These are phyloP conservation scores for Phragmatobia fuliginosa DNA, from an alignment of 2,888 invertebrate genomes.

Conservation along the genomic window DNA sequence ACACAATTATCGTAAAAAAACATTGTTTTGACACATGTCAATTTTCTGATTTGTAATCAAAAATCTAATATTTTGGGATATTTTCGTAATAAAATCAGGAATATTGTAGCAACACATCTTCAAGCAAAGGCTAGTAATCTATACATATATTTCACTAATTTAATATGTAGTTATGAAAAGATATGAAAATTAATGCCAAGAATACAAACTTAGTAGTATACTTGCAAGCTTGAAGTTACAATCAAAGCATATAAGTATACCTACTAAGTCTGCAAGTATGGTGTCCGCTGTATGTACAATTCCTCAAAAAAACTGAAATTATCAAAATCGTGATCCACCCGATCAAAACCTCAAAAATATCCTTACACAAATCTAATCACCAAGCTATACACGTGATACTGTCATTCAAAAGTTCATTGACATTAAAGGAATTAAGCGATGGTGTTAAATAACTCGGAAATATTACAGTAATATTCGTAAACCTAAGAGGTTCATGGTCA, in stretches of 20 bases:
- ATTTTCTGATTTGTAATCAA: not conserved
- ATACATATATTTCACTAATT: not conserved
- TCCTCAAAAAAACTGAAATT: not conserved
- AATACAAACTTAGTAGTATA: no score
- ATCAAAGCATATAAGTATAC: not conserved
- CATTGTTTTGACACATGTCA: not conserved
- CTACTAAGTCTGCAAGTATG: not conserved
- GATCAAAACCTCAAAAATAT: not conserved
- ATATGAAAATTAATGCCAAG: not conserved
- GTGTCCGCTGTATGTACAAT: not conserved
- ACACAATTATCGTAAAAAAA: not conserved
- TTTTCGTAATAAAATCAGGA: not conserved
- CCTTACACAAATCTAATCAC: not conserved
- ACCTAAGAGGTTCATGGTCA: conserved; percentile 4
- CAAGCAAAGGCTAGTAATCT: not conserved
- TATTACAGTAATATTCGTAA: conserved; percentile 7
- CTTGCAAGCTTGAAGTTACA: no score
- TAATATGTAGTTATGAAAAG: not conserved
- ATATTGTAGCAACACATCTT: not conserved
- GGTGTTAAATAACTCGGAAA: not conserved
- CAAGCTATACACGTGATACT: not conserved
- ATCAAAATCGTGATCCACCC: not conserved
- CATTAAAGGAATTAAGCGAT: not conserved
- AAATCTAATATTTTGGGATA: not conserved
- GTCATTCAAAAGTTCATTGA: not conserved